Percentiles rank a stretch among this genome's conserved stretches.
These are phyloP conservation scores for Miltochrista miniata DNA, from an alignment of 2,888 invertebrate genomes.

Conservation along the genomic window DNA sequence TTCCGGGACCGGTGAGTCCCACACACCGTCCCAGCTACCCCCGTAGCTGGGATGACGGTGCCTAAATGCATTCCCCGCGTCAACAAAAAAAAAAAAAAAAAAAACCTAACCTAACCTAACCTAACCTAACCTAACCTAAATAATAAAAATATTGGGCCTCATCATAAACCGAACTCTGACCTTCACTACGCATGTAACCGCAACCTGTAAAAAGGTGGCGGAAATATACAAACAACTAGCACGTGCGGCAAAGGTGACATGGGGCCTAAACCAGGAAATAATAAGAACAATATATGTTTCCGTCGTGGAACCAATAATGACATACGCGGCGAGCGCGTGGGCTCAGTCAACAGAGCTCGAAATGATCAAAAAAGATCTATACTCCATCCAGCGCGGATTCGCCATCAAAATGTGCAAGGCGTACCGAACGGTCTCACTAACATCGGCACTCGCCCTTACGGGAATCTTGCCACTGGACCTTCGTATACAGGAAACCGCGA, in stretches of 20 bases:
- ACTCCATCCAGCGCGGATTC: neutral
- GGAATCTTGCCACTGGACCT: neutral
- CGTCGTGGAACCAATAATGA: constrained; percentile 1
- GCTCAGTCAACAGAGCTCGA: neutral
- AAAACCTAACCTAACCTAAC: no score
- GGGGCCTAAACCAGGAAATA: constrained; percentile 7
- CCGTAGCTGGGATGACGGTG: no score
- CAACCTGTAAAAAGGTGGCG: neutral
- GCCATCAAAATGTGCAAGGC: neutral
- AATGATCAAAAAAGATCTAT: neutral
- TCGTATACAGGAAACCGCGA: neutral
- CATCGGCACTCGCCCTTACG: neutral
- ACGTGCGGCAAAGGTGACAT: neutral
- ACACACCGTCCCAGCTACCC: no score
- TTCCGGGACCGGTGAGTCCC: no score
- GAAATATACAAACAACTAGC: constrained; percentile 4
- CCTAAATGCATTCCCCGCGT: no score
- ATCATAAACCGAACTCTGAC: no score
- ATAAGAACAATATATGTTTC: constrained; percentile 3
- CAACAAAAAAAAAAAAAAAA: no score
- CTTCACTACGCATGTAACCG: no score
- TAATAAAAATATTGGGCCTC: no score
- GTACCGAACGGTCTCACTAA: neutral
- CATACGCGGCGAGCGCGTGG: constrained; percentile 1
- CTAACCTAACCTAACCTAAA: no score